Evolutionary conservation across 2,888 invertebrate species (phyloP).

Genomic region (Laspeyria flexula): DNA sequence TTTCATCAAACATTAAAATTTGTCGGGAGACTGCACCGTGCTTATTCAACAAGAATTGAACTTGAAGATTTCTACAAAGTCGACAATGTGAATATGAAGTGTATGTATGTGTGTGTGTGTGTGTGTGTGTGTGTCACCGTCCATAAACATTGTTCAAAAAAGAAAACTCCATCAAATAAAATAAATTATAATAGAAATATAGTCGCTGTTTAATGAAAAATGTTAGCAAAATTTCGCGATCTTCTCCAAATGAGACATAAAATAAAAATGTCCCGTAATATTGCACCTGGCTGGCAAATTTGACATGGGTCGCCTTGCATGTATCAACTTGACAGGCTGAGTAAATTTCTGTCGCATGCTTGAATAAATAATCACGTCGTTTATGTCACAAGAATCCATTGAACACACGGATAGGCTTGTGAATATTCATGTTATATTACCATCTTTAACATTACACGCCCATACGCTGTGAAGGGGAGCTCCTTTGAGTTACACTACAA

Average conservation of each 20-base stretch:
- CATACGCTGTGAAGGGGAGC: conserved; percentile 6
- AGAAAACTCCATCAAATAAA: too few species aligned
- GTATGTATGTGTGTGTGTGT: too few species aligned
- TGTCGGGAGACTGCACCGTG: too few species aligned
- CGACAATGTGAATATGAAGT: too few species aligned
- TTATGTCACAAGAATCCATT: conserved; percentile 62
- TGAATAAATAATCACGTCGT: conserved; percentile 78
- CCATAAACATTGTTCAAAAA: too few species aligned
- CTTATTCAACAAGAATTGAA: too few species aligned
- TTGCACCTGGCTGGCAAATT: conserved; percentile 74
- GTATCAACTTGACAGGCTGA: conserved; percentile 77
- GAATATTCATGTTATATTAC: conserved; percentile 56
- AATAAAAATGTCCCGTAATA: conserved; percentile 69
- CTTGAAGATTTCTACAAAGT: too few species aligned
- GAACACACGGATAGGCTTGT: conserved; percentile 55
- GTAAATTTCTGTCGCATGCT: conserved; percentile 75
- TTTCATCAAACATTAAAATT: too few species aligned
- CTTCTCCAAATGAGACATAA: conserved; percentile 51
- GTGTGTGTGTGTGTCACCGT: too few species aligned
- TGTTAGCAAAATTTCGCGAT: conserved; percentile 27
- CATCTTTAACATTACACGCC: conserved; percentile 42
- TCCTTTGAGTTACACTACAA: conserved; percentile 4
- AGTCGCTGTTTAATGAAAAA: conserved; percentile 18
- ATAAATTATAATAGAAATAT: conserved; percentile 1
- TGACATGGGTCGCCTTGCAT: conserved; percentile 82